A percentile compares a stretch with the other conserved stretches of the same genome.
phyloP scores from a whole-genome alignment of 2,797 vertebrate species.

The Danio choprae region DNA sequence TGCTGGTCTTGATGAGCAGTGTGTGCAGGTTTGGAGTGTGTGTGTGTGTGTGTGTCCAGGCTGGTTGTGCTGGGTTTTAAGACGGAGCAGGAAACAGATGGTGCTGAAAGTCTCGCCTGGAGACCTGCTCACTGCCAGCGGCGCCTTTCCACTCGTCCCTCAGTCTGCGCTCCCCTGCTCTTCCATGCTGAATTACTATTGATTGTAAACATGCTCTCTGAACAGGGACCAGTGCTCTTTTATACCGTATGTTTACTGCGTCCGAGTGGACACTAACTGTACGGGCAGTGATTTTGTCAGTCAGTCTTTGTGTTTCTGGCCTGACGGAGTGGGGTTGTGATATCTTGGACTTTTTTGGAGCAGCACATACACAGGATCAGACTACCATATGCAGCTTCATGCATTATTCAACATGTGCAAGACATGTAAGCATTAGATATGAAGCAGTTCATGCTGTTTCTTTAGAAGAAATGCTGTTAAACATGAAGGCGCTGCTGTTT shows the following conservation, averaged over 20 bases:
- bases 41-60: background rate
- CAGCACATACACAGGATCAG: conserved; percentile 49
- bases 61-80: conserved; percentile 25
- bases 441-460: background rate
- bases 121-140: conserved; percentile 49
- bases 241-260: conserved; percentile 65
- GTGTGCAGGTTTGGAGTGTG: background rate
- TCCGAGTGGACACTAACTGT: conserved; percentile 36
- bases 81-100: conserved; percentile 64
- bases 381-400: conserved; percentile 49
- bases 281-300: background rate
- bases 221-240: conserved; percentile 24
- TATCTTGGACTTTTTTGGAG: conserved; percentile 13
- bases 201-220: conserved; percentile 40
- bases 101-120: conserved; percentile 55
- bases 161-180: conserved; percentile 18
- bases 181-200: conserved; percentile 41
- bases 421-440: conserved; percentile 48
- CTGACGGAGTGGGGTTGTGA: background rate
- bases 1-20: background rate
- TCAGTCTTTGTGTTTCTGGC: conserved; percentile 2
- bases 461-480: background rate
- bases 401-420: conserved; percentile 51
- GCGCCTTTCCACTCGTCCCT: conserved; percentile 34
- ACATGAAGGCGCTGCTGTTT: background rate